Percentiles rank a stretch among this genome's conserved stretches.
Conservation (phyloP, 2,113 vertebrate species). For the Clupea harengus region DNA sequence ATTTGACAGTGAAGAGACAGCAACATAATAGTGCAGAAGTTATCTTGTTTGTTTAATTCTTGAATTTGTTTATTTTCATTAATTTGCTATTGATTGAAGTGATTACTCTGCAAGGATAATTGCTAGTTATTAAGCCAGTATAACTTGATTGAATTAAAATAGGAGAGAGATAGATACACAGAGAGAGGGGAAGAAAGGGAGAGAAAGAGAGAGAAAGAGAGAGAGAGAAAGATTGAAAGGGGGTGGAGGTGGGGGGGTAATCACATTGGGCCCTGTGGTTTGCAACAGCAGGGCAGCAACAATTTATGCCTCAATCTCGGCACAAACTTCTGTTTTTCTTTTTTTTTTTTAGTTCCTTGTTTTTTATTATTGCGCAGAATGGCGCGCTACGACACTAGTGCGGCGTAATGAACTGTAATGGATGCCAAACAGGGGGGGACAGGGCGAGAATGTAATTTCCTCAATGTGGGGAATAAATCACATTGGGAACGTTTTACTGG, state of each 20-base stretch:
- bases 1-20: neutral
- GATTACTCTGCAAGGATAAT: conserved; percentile 22
- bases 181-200: neutral
- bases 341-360: neutral
- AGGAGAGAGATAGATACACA: neutral
- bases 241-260: conserved; percentile 41
- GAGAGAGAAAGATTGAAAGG: conserved; percentile 17
- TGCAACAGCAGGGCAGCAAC: conserved; percentile 56
- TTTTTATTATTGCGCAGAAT: conserved; percentile 60
- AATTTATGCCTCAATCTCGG: conserved; percentile 68
- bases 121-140: conserved; percentile 24
- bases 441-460: conserved; percentile 69
- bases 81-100: conserved; percentile 17
- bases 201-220: neutral
- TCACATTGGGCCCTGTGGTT: conserved; percentile 61
- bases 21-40: neutral
- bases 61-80: conserved; percentile 6
- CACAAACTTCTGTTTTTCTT: conserved; percentile 63
- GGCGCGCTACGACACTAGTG: conserved; percentile 21
- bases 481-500: conserved; percentile 61
- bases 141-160: conserved; percentile 27
- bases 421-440: conserved; percentile 69
- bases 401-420: conserved; percentile 63
- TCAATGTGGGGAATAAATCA: conserved; percentile 72
- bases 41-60: conserved; percentile 17